Base-by-base conservation (phyloP, 2,113 vertebrate species). In the Cryptotis parvus region DNA sequence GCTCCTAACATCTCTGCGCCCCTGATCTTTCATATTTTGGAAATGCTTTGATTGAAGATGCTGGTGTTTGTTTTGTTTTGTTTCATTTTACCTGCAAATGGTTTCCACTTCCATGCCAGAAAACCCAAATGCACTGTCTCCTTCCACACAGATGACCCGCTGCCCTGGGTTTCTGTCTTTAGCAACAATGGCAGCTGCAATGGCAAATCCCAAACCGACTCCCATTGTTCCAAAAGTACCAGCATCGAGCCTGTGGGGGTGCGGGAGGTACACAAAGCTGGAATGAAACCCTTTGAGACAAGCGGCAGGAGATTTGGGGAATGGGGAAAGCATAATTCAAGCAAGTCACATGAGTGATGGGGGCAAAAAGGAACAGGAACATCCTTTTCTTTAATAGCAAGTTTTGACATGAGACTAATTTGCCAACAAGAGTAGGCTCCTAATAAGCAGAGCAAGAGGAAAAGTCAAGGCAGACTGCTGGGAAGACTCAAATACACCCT, bases 171-270 rank as follows among this genome's bases (percentile, higher is more conserved):
- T 96, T 92, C 27, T 93, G 55, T 98, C 97, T 94, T 95, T 98
- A 94, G 99, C 97, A 39, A 99, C 92, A 68, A 98, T 1, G 9
- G 99, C 99, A 91, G 99, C 99, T 66, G 99, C 99, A 81, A 99
- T 98, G 58, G 99, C 99, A 97, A 99, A 99, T 65, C 99, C 99
- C 49, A 99, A 98, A 2, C 99, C 99, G 0, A 99, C 98, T 90
- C 99, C 99, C 99, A 99, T 99, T 0, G 99, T 99, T 86, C 99
- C 99, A 90, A 99, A 99, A 7, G 99, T 99, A 29, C 99, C 99
- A 27, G 99, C 99, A 95, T 99, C 99, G 81, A 99, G 97, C 97
- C 99, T 99, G 65, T 37, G 73, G 70, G 79, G 61, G 27, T 89
- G 10, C 16, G 49, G 16, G 49, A 7, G 16, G 16, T 10, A 52